These are phyloP conservation scores for Nilaparvata lugens DNA, from an alignment of 1,140 invertebrate species.

Conservation along the genomic window DNA sequence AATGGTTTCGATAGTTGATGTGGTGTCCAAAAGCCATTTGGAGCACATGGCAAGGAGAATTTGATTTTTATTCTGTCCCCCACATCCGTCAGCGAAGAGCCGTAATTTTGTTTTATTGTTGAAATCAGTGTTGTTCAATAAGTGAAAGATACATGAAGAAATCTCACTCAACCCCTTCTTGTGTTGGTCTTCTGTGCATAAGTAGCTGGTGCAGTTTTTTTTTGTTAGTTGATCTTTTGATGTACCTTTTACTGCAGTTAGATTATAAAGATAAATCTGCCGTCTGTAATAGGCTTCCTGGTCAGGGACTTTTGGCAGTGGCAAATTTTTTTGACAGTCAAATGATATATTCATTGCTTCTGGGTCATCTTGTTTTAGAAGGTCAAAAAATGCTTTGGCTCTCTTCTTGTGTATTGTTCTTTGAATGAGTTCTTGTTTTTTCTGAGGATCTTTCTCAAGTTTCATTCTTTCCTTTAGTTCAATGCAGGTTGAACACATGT, in stretches of 20 bases:
- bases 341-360: slow-evolving; percentile 24
- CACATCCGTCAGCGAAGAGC: slow-evolving; percentile 24
- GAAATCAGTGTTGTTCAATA: slow-evolving; percentile 20
- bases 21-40: slow-evolving; percentile 12
- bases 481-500: too few species aligned
- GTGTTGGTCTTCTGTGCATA: neutral
- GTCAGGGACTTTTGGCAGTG: slow-evolving; percentile 28
- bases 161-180: neutral
- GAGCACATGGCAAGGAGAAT: slow-evolving; percentile 20
- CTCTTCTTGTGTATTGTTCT: neutral
- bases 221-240: neutral
- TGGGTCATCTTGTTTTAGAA: slow-evolving; percentile 17
- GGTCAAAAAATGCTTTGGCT: slow-evolving; percentile 24
- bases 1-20: neutral
- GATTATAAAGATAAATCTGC: slow-evolving; percentile 30
- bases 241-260: neutral
- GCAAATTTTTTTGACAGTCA: slow-evolving; percentile 31
- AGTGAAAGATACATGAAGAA: neutral
- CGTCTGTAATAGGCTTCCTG: slow-evolving; percentile 27
- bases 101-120: slow-evolving; percentile 15
- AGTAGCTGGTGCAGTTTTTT: neutral
- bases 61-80: slow-evolving; percentile 27
- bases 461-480: too few species aligned
- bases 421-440: too few species aligned
- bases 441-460: too few species aligned